Conservation (phyloP, 2,888 invertebrate species). For the Drosophila rellima region DNA sequence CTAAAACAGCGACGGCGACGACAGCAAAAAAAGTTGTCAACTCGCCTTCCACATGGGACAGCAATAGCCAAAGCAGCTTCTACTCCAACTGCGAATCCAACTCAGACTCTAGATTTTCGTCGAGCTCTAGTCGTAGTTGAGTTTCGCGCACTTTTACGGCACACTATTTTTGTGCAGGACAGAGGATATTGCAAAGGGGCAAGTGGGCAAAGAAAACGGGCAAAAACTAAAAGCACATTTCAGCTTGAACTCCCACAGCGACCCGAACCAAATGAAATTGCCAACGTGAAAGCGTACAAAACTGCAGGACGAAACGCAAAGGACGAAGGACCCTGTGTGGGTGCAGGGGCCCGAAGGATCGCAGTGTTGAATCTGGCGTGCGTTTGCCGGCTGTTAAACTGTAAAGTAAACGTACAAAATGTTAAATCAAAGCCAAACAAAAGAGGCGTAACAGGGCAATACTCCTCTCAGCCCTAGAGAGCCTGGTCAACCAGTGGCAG, state of each 20-base stretch:
- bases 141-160: slow-evolving; percentile 70
- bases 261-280: slow-evolving; percentile 76
- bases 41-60: slow-evolving; percentile 58
- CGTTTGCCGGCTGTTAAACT: slow-evolving; percentile 74
- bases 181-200: slow-evolving; percentile 34
- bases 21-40: slow-evolving; percentile 70
- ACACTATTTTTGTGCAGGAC: slow-evolving; percentile 48
- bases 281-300: slow-evolving; percentile 76
- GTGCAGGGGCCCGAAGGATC: slow-evolving; percentile 20
- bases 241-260: slow-evolving; percentile 77
- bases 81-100: slow-evolving; percentile 2
- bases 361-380: slow-evolving; percentile 51
- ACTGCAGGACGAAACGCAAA: slow-evolving; percentile 42
- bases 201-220: slow-evolving; percentile 50
- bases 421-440: slow-evolving; percentile 79
- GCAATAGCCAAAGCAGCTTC: slow-evolving; percentile 29
- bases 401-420: slow-evolving; percentile 80
- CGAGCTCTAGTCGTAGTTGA: slow-evolving; percentile 46
- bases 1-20: slow-evolving; percentile 58
- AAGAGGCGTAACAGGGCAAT: slow-evolving; percentile 72
- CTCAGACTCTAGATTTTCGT: slow-evolving; percentile 2
- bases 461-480: slow-evolving; percentile 15
- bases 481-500: background rate
- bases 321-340: background rate
- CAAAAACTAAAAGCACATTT: slow-evolving; percentile 76